Percentiles rank a stretch among this genome's conserved stretches.
Conservation (phyloP, 2,113 vertebrate genomes). For the Neofelis nebulosa region DNA sequence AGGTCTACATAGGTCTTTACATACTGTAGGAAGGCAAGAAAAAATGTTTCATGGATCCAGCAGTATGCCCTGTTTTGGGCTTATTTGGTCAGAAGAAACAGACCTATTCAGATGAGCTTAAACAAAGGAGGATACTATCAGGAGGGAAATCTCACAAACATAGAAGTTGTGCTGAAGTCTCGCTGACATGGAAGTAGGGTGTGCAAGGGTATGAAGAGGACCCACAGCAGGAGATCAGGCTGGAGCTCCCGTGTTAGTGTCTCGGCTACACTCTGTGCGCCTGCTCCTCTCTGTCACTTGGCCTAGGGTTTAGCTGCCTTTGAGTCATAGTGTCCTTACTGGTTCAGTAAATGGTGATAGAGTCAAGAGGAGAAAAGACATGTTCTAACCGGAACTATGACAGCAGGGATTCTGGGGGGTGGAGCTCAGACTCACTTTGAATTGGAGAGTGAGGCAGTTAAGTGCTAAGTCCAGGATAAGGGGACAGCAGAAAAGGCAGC, state of each 20-base stretch:
- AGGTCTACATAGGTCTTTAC: background rate
- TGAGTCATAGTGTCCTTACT: background rate
- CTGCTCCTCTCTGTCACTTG: background rate
- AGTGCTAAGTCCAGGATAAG: background rate
- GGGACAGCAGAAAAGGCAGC: background rate
- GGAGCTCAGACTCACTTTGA: background rate
- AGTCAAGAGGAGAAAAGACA: background rate
- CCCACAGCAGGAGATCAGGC: background rate
- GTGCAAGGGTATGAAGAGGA: fast-evolving
- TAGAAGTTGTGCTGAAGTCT: background rate
- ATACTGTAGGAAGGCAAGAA: background rate
- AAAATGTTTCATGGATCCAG: background rate
- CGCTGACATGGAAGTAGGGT: fast-evolving
- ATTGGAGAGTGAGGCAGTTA: background rate
- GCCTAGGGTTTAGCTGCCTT: background rate
- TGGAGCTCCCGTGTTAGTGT: fast-evolving
- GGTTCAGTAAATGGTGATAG: background rate
- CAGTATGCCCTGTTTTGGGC: background rate
- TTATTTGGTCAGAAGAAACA: background rate
- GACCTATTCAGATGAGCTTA: background rate
- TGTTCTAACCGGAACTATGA: background rate
- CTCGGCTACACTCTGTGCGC: fast-evolving
- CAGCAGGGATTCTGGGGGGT: background rate
- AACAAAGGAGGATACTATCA: background rate
- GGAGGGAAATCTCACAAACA: background rate